Evolutionary conservation across 1,140 invertebrate genomes (phyloP), one percentile per base, ranked within the genome.

Genomic region (Colletes gigas): DNA sequence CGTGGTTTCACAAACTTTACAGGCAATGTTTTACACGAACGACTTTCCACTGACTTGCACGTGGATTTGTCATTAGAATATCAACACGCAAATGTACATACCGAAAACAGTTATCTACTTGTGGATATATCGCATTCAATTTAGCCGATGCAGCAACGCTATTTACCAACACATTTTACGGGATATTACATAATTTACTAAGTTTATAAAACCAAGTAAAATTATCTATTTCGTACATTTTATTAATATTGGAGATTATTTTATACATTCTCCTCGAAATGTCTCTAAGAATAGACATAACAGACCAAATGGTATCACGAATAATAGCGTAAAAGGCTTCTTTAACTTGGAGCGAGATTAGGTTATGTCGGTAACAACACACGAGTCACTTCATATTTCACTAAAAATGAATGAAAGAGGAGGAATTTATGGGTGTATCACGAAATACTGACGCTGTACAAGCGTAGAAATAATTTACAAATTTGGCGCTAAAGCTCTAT

Each of bases 381-480:
- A 6, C 47, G 39, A 54, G 19, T 12, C 1, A n/a, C 0, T 15
- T 4, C 12, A 83, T 78, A 72, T 81, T 14, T n/a, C 10, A 10
- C 4, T n/a, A 78, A 86, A 84, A 44, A 1, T 88, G 77, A 87
- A 81, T 87, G 67, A 30, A 72, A 84, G 19, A 4, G 39, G 9
- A 5, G 4, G 30, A 60, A 17, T 74, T 67, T 55, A 44, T 67
- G 4, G 4, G 0, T 14, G 4, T 8, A 21, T 67, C 19, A n/a
- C 0, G 10, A 7, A 14, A 19, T 30, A 78, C 14, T 15, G 4
- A 50, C 19, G n/a, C 17, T 54, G 17, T 41, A 14, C 7, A 19
- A 9, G 2, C 30, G 1, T 6, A 4, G 4, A 0, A 12, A 68
- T 15, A 50, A 59, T 57, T 12, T 47, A 0, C 4, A 3, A 44